A percentile compares a stretch with the other conserved stretches of the same genome.
phyloP scores from a whole-genome alignment of 2,113 vertebrate genomes.

The Oryzias celebensis region DNA sequence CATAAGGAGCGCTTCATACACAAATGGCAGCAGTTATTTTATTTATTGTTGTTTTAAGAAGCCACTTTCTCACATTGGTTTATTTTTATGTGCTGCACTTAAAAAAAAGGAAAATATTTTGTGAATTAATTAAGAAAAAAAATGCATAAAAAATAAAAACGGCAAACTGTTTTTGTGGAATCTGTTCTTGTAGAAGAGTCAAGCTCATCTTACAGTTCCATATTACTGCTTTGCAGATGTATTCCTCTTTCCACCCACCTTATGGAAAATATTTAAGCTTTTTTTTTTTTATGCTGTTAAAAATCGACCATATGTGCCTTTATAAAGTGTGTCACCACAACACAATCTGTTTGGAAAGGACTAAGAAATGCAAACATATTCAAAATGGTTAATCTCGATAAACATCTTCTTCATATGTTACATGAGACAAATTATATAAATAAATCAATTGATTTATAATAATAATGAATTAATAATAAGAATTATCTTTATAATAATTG shows the following conservation, averaged over 20 bases:
- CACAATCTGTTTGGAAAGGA: slow-evolving; percentile 14
- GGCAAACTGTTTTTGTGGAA: slow-evolving; percentile 25
- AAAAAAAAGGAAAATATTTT: slow-evolving; percentile 15
- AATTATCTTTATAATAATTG: neutral
- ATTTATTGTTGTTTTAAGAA: slow-evolving; percentile 1
- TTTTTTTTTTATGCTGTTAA: slow-evolving; percentile 42
- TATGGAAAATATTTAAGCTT: slow-evolving; percentile 43
- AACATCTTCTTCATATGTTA: slow-evolving; percentile 1
- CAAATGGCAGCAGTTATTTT: slow-evolving; percentile 19
- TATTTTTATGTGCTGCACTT: slow-evolving; percentile 31
- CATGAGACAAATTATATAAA: neutral
- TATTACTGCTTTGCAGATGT: slow-evolving; percentile 61
- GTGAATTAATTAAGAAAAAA: slow-evolving; percentile 16
- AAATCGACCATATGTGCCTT: slow-evolving; percentile 26
- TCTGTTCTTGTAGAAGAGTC: slow-evolving; percentile 41
- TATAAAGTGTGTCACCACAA: slow-evolving; percentile 22
- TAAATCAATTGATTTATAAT: neutral
- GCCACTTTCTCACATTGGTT: neutral
- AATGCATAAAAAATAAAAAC: slow-evolving; percentile 21
- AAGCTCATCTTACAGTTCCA: slow-evolving; percentile 49
- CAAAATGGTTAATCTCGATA: neutral
- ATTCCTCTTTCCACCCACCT: slow-evolving; percentile 59
- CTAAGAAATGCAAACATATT: slow-evolving; percentile 19
- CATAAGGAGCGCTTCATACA: neutral
- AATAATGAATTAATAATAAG: no score